Evolutionary conservation across 1,140 invertebrate genomes (phyloP), one percentile per base, ranked within the genome.

Genomic region (Elysia chlorotica): DNA sequence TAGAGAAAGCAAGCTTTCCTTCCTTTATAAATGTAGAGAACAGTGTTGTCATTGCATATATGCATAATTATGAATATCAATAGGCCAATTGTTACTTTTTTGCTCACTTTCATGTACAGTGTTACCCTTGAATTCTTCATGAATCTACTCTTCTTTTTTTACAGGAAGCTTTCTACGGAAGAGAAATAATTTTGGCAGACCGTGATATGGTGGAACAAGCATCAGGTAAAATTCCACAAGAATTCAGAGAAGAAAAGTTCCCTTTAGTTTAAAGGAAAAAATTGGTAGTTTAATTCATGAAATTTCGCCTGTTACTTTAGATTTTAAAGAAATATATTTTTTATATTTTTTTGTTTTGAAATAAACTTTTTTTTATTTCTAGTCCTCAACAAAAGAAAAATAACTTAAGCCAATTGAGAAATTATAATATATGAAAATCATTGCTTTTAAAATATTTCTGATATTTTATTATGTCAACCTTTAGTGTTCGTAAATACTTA

Each of bases 191-290:
- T 71, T 76, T 96, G 37, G 97, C 97, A 28, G 97, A 99, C 87
- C 89, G 98, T 79, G 96, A 99, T 83, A 88, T 97, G 77, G 96
- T 99, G 36, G 98, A 99, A 88, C 93, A 92, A 87, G 90, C 91
- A 35, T 92, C 95, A 56, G 89, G 89, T 89, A 79, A 54, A 17
- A 2, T 5, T 2, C 23, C 53, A 14, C n/a, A 14, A 10, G n/a
- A n/a, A 48, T 14, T n/a, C 10, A 48, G 10, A n/a, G n/a, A 48
- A 48, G 41, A 48, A 48, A n/a, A n/a, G n/a, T n/a, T n/a, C n/a
- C n/a, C n/a, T n/a, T n/a, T n/a, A n/a, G n/a, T n/a, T n/a, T n/a
- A n/a, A n/a, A n/a, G n/a, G n/a, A n/a, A n/a, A n/a, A n/a, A n/a
- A n/a, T n/a, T n/a, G n/a, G n/a, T n/a, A n/a, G n/a, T n/a, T n/a